Conservation (phyloP, 2,797 vertebrate species). For the Sebastes nivosus region DNA sequence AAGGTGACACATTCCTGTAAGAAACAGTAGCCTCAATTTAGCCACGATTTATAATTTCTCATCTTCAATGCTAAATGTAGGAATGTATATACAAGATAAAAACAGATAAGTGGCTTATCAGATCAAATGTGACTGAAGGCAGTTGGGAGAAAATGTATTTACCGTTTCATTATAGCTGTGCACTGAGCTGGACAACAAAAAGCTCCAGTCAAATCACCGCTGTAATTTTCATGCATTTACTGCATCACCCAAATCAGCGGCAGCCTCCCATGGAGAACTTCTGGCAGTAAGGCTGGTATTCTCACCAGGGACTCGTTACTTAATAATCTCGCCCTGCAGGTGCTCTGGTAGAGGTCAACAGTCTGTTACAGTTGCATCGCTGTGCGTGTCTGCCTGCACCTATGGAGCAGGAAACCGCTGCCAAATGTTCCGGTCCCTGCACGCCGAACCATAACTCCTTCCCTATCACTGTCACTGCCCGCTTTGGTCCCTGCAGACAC, state of each 20-base stretch:
- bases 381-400: constrained; percentile 65
- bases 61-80: not conserved
- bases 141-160: not conserved
- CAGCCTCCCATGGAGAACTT: constrained; percentile 69
- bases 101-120: not conserved
- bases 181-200: constrained; percentile 18
- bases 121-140: not conserved
- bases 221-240: constrained; percentile 59
- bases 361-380: constrained; percentile 64
- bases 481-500: constrained; percentile 55
- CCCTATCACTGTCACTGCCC: constrained; percentile 66
- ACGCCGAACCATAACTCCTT: constrained; percentile 58
- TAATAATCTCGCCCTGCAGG: constrained; percentile 80
- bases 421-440: constrained; percentile 61
- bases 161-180: not conserved
- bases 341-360: constrained; percentile 77
- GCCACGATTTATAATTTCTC: not conserved
- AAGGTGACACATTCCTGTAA: not conserved
- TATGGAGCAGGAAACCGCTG: constrained; percentile 63
- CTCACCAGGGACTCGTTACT: constrained; percentile 77
- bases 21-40: not conserved
- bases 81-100: not conserved
- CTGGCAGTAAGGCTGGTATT: constrained; percentile 74
- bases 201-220: constrained; percentile 47
- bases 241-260: constrained; percentile 69